Conservation (phyloP, 2,797 vertebrate species). For the Pseudocheirus occidentalis region DNA sequence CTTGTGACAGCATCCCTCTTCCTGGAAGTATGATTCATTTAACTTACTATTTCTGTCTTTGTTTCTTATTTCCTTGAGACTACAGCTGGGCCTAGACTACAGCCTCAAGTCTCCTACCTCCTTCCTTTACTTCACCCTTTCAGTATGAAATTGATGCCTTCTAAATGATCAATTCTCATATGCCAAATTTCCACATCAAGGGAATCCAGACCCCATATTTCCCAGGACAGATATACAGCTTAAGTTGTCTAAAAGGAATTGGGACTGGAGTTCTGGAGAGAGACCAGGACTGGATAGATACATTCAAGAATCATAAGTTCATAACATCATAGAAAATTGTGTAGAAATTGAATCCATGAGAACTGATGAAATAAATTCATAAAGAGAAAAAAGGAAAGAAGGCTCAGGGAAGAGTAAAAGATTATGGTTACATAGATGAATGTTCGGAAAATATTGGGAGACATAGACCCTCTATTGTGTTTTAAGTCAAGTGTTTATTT, state of each 20-base stretch:
- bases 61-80: too few species aligned
- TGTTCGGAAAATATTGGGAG: not conserved
- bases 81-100: too few species aligned
- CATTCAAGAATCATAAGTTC: not conserved
- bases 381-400: not conserved
- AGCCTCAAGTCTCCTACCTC: too few species aligned
- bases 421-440: not conserved
- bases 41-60: too few species aligned
- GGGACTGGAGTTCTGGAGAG: not conserved
- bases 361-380: not conserved
- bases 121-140: too few species aligned
- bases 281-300: not conserved
- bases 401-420: not conserved
- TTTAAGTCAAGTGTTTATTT: not conserved
- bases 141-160: too few species aligned
- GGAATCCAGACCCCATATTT: not conserved
- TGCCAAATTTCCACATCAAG: too few species aligned
- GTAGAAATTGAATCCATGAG: not conserved
- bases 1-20: too few species aligned
- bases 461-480: not conserved
- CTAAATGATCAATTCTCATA: too few species aligned
- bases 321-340: not conserved
- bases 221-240: not conserved
- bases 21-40: too few species aligned
- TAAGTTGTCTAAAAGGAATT: too few species aligned